Base-by-base conservation (phyloP, 2,888 invertebrate species). In the Sphaerophoria taeniata region DNA sequence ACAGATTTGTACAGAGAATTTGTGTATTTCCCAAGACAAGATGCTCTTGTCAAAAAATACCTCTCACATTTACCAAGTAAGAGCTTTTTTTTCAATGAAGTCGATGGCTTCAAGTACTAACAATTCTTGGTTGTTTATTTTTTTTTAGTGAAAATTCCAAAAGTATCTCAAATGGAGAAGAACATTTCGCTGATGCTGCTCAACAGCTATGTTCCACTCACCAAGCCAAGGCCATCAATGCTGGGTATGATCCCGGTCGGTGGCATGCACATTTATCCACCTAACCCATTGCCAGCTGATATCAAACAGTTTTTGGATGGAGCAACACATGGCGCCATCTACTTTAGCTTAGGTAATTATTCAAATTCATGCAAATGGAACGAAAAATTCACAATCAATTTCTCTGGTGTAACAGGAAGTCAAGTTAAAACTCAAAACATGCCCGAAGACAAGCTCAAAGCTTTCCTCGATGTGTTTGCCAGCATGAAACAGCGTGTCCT, bases 201-300 rank as follows among this genome's bases (percentile, higher is more conserved):
- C 0, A 94, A 94, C 88, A 92, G 93, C 67, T 93, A 94, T 89
- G 90, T 92, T 55, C 91, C 92, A 4, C 87, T 94, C 47, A 92
- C 92, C 43, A 92, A 92, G 4, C 88, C 93, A 5, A 91, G 92
- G 69, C 93, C 94, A 6, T 89, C 90, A 0, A 90, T 92, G 4
- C 91, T 92, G 3, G 91, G 91, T 4, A 90, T 94, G 86, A 89
- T 94, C 5, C 92, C 93, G 56, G 92, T 94, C 7, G 94, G 93
- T 11, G 94, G 94, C 36, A 90, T 94, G 76, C 94, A 94, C 82
- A 92, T 94, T 53, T 91, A 91, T 70, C 90, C 90, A 12, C 90
- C 91, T 14, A 91, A 92, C 74, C 83, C 88, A 12, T 77, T 92
- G 76, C 90, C 91, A 36, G 45, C 80, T n/a, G 92, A 92, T 83